Conservation (phyloP, 2,113 vertebrate species). For the Lepus europaeus region DNA sequence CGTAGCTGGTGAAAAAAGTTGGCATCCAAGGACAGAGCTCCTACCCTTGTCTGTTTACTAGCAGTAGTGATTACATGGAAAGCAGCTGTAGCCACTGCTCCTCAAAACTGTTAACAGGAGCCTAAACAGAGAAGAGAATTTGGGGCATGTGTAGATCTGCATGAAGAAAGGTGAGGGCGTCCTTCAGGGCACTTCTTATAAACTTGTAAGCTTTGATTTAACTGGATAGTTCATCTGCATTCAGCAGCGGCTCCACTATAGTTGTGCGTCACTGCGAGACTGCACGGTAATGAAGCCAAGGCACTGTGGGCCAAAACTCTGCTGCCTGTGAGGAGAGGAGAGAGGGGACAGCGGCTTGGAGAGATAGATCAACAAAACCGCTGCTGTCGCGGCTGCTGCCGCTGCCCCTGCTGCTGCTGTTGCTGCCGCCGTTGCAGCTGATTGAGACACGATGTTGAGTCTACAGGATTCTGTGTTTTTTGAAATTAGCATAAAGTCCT, state of each 20-base stretch:
- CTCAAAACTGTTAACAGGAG: neutral
- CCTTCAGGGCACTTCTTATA: constrained; percentile 81
- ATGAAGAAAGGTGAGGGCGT: constrained; percentile 79
- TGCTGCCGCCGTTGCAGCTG: constrained; percentile 74
- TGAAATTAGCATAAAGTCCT: constrained; percentile 99
- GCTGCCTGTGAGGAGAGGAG: constrained; percentile 78
- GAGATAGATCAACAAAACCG: constrained; percentile 59
- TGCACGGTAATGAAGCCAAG: constrained; percentile 87
- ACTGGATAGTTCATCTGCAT: constrained; percentile 84
- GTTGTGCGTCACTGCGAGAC: constrained; percentile 86
- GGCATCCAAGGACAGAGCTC: constrained; percentile 62
- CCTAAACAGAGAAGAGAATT: neutral
- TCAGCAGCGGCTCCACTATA: constrained; percentile 84
- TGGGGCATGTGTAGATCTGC: constrained; percentile 54
- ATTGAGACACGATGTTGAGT: constrained; percentile 92
- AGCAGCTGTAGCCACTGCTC: constrained; percentile 1
- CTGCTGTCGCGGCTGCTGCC: constrained; percentile 48
- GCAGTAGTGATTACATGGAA: constrained; percentile 11
- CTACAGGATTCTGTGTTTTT: constrained; percentile 98
- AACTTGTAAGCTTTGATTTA: constrained; percentile 78
- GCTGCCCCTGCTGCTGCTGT: constrained; percentile 73
- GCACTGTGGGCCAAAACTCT: constrained; percentile 83
- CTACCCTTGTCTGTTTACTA: constrained; percentile 60
- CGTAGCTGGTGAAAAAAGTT: constrained; percentile 69
- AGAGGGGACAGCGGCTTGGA: constrained; percentile 76